A percentile compares a stretch with the other conserved stretches of the same genome.
Conservation (phyloP, 2,888 invertebrate genomes). For the Dicyrtoma fusca region DNA sequence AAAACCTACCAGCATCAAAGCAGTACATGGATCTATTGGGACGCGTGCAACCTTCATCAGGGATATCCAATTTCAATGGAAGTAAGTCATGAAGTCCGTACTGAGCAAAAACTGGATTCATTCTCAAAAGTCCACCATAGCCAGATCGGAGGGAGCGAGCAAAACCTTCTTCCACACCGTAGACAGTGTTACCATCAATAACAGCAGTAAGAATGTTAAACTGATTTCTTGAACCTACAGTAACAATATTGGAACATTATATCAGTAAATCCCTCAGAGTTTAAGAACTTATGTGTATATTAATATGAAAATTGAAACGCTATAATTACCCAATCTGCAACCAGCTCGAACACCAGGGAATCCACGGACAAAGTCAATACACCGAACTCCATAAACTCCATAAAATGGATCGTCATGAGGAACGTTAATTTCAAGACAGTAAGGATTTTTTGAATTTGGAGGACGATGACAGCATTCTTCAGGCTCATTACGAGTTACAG, state of each 20-base stretch:
- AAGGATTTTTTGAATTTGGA: conserved; percentile 81
- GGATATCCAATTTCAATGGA: conserved; percentile 84
- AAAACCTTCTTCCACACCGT: conserved; percentile 81
- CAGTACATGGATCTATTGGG: conserved; percentile 89
- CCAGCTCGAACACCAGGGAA: conserved; percentile 85
- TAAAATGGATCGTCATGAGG: conserved; percentile 92
- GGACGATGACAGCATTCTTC: conserved; percentile 87
- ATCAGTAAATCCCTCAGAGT: no score
- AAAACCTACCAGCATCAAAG: conserved; percentile 80
- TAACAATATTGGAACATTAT: neutral
- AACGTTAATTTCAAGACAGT: conserved; percentile 85
- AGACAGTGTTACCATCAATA: conserved; percentile 86
- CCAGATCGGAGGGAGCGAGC: conserved; percentile 80
- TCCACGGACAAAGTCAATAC: conserved; percentile 86
- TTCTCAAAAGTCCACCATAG: conserved; percentile 77
- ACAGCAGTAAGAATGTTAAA: conserved; percentile 86
- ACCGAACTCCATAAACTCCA: conserved; percentile 78
- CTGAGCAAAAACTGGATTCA: conserved; percentile 86
- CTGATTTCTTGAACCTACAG: conserved; percentile 75
- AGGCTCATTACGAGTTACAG: conserved; percentile 83
- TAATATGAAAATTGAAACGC: no score
- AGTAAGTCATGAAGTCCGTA: conserved; percentile 85
- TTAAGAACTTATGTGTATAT: no score
- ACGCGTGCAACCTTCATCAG: conserved; percentile 89
- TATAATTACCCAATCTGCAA: conserved; percentile 74